Conservation (phyloP, 2,888 invertebrate genomes). For the Archaeoteleia sp. region DNA sequence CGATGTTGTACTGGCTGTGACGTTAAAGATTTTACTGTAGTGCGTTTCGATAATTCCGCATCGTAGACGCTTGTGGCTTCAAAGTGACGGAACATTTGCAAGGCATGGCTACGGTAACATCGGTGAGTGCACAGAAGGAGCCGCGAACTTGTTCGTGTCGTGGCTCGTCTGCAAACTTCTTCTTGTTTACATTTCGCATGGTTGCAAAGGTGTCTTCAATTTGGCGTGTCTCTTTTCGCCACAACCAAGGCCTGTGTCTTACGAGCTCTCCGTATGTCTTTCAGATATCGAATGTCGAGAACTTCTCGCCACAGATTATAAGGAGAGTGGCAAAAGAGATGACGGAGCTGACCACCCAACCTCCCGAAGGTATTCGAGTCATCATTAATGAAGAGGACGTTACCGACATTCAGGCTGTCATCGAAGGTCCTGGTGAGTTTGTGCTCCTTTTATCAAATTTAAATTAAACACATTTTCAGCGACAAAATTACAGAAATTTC, state of each 20-base stretch:
- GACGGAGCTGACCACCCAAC: conserved; percentile 86
- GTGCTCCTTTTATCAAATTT: too few species aligned
- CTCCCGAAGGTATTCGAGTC: conserved; percentile 94
- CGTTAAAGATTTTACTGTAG: conserved; percentile 67
- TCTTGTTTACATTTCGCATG: conserved; percentile 56
- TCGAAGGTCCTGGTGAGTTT: conserved; percentile 88
- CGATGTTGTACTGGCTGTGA: conserved; percentile 68
- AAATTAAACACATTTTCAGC: too few species aligned
- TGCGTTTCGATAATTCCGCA: conserved; percentile 42
- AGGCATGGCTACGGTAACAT: conserved; percentile 66
- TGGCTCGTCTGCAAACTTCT: conserved; percentile 20
- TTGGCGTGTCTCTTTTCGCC: not conserved
- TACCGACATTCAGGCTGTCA: conserved; percentile 93
- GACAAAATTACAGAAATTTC: too few species aligned
- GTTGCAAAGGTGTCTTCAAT: not conserved
- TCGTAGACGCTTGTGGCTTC: conserved; percentile 12
- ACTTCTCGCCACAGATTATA: conserved; percentile 94
- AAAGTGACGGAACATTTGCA: conserved; percentile 42
- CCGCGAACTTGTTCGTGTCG: conserved; percentile 1
- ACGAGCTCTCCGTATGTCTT: conserved; percentile 49
- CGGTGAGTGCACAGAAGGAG: conserved; percentile 60
- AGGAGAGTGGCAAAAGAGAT: conserved; percentile 92
- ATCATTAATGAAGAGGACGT: conserved; percentile 94
- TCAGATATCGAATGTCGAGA: conserved; percentile 93
- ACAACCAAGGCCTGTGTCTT: not conserved